Conservation (phyloP, 2,113 vertebrate species). For the Podilymbus podiceps region DNA sequence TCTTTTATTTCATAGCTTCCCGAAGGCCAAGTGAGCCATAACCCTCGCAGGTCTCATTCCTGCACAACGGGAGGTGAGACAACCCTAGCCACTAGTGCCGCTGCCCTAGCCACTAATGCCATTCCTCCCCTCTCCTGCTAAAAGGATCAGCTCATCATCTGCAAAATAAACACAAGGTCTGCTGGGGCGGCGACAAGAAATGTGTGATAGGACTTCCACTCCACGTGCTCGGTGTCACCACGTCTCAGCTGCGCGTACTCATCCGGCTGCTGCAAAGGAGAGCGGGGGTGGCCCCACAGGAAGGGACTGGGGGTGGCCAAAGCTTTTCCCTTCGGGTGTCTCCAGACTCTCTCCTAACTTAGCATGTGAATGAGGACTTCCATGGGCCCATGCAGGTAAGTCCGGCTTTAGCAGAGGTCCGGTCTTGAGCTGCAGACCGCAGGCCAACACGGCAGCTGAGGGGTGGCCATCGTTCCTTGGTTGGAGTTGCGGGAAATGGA, state of each 20-base stretch:
- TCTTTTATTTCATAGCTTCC: neutral
- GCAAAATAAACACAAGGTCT: neutral
- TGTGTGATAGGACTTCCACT: neutral
- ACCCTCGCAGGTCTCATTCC: neutral
- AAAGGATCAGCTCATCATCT: neutral
- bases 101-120: neutral
- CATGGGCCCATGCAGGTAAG: neutral
- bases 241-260: neutral
- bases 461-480: fast-evolving
- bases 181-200: neutral
- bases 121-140: neutral
- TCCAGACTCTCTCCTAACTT: neutral
- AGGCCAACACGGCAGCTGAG: neutral
- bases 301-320: fast-evolving
- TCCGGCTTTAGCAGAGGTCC: neutral
- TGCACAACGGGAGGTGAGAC: neutral
- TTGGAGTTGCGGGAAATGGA: fast-evolving
- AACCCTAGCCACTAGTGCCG: fast-evolving
- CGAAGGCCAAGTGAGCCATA: neutral
- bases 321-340: neutral
- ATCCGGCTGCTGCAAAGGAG: neutral
- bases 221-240: fast-evolving
- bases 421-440: neutral
- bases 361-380: neutral
- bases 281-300: fast-evolving